Percentiles rank a stretch among this genome's conserved stretches.
Conservation (phyloP, 2,797 vertebrate species). For the Sarcoramphus papa region DNA sequence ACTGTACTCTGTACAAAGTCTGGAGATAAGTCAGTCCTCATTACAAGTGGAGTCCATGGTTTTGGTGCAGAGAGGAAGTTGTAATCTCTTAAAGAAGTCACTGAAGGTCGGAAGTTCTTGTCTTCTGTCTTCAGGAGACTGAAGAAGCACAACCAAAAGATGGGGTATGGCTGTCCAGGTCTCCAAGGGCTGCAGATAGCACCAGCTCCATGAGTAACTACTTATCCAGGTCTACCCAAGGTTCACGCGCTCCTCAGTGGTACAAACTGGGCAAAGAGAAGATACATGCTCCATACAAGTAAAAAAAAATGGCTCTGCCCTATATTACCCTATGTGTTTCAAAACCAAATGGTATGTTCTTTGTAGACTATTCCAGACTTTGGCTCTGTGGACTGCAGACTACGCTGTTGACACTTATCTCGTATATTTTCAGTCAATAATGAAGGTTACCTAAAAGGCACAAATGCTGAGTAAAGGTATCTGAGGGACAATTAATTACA, state of each 20-base stretch:
- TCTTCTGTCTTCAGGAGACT: background rate
- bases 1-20: background rate
- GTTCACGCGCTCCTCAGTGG: rapidly evolving
- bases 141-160: background rate
- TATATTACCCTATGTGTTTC: background rate
- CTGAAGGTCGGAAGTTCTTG: background rate
- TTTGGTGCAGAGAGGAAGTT: background rate
- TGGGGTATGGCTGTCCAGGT: background rate
- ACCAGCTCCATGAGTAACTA: background rate
- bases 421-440: background rate
- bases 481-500: background rate
- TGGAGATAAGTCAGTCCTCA: background rate
- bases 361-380: background rate
- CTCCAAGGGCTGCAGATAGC: background rate
- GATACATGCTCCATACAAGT: rapidly evolving
- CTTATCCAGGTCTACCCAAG: background rate
- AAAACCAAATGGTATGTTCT: background rate
- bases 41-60: background rate
- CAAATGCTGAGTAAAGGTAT: background rate
- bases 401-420: background rate
- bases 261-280: background rate
- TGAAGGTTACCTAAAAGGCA: background rate
- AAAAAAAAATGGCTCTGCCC: background rate
- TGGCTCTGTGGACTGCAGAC: background rate
- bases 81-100: background rate